Base-by-base conservation (phyloP, 2,888 invertebrate genomes). In the Hydropsyche betteni region DNA sequence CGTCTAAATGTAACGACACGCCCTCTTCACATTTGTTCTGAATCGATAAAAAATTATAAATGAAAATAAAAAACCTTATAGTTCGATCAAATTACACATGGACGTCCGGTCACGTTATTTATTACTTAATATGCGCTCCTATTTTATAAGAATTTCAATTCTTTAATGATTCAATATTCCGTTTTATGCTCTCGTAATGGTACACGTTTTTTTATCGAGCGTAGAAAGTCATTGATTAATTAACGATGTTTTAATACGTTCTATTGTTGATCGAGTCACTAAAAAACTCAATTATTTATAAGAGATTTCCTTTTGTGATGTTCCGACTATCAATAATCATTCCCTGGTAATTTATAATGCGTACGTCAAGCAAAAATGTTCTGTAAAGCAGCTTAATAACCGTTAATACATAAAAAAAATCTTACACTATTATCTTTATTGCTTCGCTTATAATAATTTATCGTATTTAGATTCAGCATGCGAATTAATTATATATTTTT, bases 61-160 rank as follows among this genome's bases (percentile, higher is more conserved):
- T 34, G 34, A 53, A 53, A 69, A 69, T 44, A 69, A 69, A 69
- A 50, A 50, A 2, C 0, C 7, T 44, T 44, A 44, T 44, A 14
- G 34, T 24, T 69, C 69, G 10, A 50, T 70, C 70, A 34, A 53
- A 72, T 72, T 72, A 72, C 58, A 7, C n/a, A 3, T 51, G 7
- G 34, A 64, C 58, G 36, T 44, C 72, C 52, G 70, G 52, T 53
- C 53, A 14, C 24, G 38, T 72, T 72, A 72, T 72, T 72, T 72
- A 72, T 72, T 72, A 44, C 72, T 72, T 58, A 72, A 72, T 72
- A 55, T 36, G 34, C 58, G 52, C n/a, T 64, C 36, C 34, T 36
- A 36, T 64, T 36, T 36, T 44, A 44, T 44, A 44, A 44, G 44
- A 44, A 44, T 44, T 44, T 44, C 10, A 10, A 44, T 8, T 44